A percentile compares a stretch with the other conserved stretches of the same genome.
Conservation (phyloP, 1,140 invertebrate genomes). For the Drosophila funebris region DNA sequence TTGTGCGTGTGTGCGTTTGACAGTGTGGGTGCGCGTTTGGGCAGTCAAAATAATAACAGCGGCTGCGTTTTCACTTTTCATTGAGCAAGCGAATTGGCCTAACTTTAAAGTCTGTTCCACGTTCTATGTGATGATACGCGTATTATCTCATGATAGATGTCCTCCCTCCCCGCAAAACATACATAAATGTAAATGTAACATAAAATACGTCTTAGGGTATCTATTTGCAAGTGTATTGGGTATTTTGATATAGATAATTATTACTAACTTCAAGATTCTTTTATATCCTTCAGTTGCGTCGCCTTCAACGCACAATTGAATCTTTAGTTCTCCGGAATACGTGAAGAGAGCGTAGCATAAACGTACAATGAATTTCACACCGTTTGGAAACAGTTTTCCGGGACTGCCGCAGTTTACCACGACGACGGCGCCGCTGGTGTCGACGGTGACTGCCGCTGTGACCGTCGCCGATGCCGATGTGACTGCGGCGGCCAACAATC, state of each 20-base stretch:
- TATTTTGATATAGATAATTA: too few relatives aligned
- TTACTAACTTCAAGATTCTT: background rate
- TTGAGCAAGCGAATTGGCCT: slow-evolving; percentile 30
- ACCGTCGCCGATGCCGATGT: slow-evolving; percentile 53
- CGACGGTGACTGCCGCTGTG: slow-evolving; percentile 71
- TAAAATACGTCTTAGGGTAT: too few relatives aligned
- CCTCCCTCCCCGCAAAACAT: background rate
- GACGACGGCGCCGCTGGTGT: slow-evolving; percentile 81
- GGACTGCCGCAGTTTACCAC: slow-evolving; percentile 88
- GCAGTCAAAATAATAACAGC: slow-evolving; percentile 67
- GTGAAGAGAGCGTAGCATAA: slow-evolving; percentile 14
- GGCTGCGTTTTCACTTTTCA: slow-evolving; percentile 71
- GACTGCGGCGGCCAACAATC: slow-evolving; percentile 59
- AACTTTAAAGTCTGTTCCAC: slow-evolving; percentile 25
- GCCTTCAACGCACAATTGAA: slow-evolving; percentile 32
- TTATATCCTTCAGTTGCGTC: slow-evolving; percentile 35
- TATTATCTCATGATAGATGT: background rate
- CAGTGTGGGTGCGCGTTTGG: slow-evolving; percentile 37
- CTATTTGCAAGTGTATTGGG: too few relatives aligned
- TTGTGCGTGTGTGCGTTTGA: background rate
- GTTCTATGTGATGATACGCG: background rate
- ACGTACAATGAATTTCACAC: slow-evolving; percentile 88
- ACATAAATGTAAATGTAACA: too few relatives aligned
- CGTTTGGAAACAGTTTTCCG: slow-evolving; percentile 87
- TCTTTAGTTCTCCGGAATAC: background rate